Evolutionary conservation across 2,113 vertebrate species (phyloP).

Genomic region (Marmota monax): DNA sequence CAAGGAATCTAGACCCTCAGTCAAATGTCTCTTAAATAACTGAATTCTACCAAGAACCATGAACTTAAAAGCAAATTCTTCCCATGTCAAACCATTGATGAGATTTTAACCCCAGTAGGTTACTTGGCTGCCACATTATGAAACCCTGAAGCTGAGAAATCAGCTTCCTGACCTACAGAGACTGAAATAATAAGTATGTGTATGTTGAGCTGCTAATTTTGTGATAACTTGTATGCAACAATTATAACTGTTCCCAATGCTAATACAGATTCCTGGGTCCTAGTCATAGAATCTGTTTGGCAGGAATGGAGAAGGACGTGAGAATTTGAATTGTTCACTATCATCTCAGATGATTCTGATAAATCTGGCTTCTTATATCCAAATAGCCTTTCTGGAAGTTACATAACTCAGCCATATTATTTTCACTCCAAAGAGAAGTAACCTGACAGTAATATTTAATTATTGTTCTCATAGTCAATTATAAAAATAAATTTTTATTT

Average conservation of each 20-base stretch:
- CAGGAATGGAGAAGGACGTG: neutral
- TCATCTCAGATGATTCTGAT: conserved; percentile 14
- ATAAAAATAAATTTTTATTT: neutral
- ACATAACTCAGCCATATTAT: conserved; percentile 17
- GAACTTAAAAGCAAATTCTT: neutral
- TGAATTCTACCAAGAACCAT: neutral
- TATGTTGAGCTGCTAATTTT: conserved; percentile 27
- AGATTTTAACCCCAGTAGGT: neutral
- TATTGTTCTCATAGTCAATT: conserved; percentile 24
- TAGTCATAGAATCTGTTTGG: conserved; percentile 11
- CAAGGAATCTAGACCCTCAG: neutral
- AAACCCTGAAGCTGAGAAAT: conserved; percentile 10
- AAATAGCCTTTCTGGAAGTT: neutral
- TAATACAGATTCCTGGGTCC: neutral
- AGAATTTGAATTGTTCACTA: neutral
- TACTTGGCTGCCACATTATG: neutral
- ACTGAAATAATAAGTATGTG: conserved; percentile 3
- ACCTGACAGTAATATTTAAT: conserved; percentile 1
- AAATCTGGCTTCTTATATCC: neutral
- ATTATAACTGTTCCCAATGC: neutral
- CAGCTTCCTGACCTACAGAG: conserved; percentile 11
- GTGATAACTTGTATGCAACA: conserved; percentile 5
- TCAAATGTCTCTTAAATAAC: conserved; percentile 1
- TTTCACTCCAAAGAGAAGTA: neutral
- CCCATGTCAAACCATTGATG: neutral